Conservation (phyloP, 2,888 invertebrate species). For the Eupithecia exiguata region DNA sequence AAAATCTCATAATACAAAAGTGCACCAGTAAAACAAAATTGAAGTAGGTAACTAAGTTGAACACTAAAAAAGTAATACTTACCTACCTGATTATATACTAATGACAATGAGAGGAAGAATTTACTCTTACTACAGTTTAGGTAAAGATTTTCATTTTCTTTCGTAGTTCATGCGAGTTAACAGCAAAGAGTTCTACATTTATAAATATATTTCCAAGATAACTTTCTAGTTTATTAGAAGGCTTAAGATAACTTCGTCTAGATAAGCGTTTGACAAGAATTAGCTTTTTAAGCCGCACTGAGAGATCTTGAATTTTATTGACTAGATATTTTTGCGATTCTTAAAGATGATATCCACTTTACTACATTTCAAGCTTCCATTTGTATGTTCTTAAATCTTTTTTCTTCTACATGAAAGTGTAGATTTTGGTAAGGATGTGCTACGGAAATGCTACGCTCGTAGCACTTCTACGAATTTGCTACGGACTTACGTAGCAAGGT, state of each 20-base stretch:
- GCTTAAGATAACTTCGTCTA: conserved; percentile 20
- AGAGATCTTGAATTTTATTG: conserved; percentile 36
- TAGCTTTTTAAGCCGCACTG: conserved; percentile 35
- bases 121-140: background rate
- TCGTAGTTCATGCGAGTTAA: background rate
- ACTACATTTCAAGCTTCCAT: background rate
- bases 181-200: background rate
- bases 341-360: conserved; percentile 32
- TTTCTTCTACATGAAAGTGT: background rate
- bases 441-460: conserved; percentile 11
- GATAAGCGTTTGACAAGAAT: conserved; percentile 34
- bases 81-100: background rate
- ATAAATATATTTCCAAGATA: conserved; percentile 22
- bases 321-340: conserved; percentile 32
- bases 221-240: conserved; percentile 21
- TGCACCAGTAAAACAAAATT: background rate
- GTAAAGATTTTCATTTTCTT: background rate
- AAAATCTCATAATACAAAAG: background rate
- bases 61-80: background rate
- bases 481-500: conserved; percentile 10
- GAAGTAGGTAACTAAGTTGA: background rate
- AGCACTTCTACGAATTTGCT: conserved; percentile 6
- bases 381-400: background rate
- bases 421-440: background rate
- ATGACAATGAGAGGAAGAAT: background rate